phyloP scores from a whole-genome alignment of 2,797 vertebrate species.

The Perodicticus potto region DNA sequence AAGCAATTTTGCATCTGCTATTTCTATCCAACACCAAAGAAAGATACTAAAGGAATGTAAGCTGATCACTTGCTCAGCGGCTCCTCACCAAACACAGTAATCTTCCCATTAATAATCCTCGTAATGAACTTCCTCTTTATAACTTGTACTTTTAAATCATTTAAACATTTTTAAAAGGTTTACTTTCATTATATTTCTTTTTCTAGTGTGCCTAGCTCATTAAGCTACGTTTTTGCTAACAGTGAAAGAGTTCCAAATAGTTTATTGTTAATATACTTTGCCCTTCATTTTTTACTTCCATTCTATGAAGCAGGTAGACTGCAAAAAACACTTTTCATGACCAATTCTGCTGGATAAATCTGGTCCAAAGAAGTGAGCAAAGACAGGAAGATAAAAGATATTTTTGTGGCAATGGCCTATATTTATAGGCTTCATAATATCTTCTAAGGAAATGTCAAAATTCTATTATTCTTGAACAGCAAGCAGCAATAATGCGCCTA shows the following conservation, averaged over 20 bases:
- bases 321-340: neutral
- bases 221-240: constrained; percentile 7
- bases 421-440: neutral
- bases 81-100: neutral
- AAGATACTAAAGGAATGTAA: neutral
- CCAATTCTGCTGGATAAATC: neutral
- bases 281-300: neutral
- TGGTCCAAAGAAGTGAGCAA: neutral
- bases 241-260: neutral
- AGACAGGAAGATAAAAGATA: neutral
- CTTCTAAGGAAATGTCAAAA: neutral
- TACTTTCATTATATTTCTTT: neutral
- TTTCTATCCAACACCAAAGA: neutral
- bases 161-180: neutral
- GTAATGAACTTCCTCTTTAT: neutral
- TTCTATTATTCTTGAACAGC: neutral
- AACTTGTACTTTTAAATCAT: neutral
- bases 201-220: neutral
- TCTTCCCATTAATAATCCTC: neutral
- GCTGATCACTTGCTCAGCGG: neutral
- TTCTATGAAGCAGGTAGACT: neutral
- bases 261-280: neutral
- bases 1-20: constrained; percentile 45
- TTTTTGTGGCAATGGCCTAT: neutral
- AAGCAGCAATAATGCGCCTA: neutral